Evolutionary conservation across 2,113 vertebrate genomes (phyloP).

Genomic region (Oncorhynchus clarkii): DNA sequence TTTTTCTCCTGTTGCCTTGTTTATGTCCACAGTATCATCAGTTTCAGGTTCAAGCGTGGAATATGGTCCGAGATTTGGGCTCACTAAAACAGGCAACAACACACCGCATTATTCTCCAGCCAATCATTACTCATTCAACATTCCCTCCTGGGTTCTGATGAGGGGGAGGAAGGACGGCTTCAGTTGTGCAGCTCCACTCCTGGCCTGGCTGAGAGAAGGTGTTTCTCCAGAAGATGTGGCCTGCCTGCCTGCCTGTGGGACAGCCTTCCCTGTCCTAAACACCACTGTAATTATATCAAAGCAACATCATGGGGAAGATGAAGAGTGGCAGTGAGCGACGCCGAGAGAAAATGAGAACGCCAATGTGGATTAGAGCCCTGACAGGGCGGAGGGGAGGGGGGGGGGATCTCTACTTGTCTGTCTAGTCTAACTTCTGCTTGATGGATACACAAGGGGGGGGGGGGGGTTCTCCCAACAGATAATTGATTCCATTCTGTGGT

Average conservation of each 20-base stretch:
- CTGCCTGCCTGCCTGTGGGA: not conserved
- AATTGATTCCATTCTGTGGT: constrained; percentile 71
- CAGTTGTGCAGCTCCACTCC: no score
- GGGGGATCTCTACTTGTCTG: constrained; percentile 33
- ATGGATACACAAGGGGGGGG: constrained; percentile 26
- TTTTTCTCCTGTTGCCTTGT: not conserved
- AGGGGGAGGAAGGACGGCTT: not conserved
- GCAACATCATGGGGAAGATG: constrained; percentile 62
- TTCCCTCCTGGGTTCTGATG: not conserved
- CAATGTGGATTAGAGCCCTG: constrained; percentile 63
- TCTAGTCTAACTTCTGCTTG: constrained; percentile 50
- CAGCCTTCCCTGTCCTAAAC: constrained; percentile 38
- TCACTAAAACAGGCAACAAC: no score
- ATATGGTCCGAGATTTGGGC: no score
- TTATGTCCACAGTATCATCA: not conserved
- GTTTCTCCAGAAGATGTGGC: no score
- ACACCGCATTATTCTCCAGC: no score
- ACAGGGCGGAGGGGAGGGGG: constrained; percentile 20
- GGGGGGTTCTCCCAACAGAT: constrained; percentile 48
- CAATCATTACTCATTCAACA: not conserved
- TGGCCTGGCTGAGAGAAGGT: no score
- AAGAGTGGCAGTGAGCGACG: constrained; percentile 59
- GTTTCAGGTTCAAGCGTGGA: no score
- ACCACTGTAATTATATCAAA: constrained; percentile 70
- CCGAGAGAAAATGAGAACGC: constrained; percentile 62